Conservation (phyloP, 1,140 invertebrate genomes). For the Aplysia californica region DNA sequence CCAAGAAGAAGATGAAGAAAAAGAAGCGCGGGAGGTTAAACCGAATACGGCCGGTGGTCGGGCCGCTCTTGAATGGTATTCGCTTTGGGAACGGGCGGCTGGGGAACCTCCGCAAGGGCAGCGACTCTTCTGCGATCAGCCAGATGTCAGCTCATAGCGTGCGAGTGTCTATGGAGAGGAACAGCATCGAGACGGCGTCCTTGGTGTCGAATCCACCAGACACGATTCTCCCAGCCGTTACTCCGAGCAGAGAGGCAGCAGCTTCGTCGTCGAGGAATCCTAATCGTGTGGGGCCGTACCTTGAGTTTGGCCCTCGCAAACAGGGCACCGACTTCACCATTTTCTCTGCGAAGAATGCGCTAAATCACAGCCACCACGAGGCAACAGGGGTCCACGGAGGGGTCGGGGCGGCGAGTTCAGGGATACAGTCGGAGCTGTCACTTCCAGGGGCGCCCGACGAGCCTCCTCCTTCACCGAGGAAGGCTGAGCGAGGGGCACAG, state of each 20-base stretch:
- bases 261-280: not conserved
- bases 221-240: constrained; percentile 8
- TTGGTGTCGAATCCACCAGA: constrained; percentile 16
- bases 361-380: not conserved
- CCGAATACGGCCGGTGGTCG: constrained; percentile 2
- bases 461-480: not conserved
- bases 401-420: not conserved
- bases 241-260: not conserved
- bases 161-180: constrained; percentile 11
- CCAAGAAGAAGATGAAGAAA: constrained; percentile 6
- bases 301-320: constrained; percentile 10
- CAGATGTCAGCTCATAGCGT: constrained; percentile 21
- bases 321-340: constrained; percentile 1
- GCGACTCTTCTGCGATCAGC: constrained; percentile 20
- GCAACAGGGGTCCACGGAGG: not conserved
- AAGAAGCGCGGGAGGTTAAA: constrained; percentile 21
- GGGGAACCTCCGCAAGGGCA: too few species aligned
- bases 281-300: not conserved
- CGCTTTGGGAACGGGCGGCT: too few species aligned
- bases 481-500: not conserved
- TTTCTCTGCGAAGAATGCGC: constrained; percentile 7
- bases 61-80: constrained; percentile 8
- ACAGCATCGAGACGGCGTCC: constrained; percentile 21
- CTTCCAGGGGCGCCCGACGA: constrained; percentile 12
- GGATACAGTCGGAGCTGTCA: not conserved